Percentiles rank a stretch among this genome's conserved stretches.
Conservation (phyloP, 2,113 vertebrate genomes). For the Naja naja region DNA sequence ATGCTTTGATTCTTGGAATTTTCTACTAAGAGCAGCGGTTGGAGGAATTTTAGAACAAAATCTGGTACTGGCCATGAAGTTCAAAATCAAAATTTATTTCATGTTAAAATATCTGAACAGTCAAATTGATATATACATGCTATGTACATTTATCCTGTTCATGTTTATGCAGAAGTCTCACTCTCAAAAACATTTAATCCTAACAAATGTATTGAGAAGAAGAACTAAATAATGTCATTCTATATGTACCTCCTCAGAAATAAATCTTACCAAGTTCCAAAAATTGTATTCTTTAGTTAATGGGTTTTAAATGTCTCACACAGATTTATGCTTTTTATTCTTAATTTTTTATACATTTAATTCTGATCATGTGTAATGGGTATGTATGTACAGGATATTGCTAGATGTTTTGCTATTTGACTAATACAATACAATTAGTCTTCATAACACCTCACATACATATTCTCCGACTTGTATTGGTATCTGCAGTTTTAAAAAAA, state of each 20-base stretch:
- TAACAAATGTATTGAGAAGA: background rate
- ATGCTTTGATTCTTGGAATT: constrained; percentile 1
- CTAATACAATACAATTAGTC: background rate
- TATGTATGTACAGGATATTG: background rate
- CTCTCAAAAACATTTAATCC: background rate
- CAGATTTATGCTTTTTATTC: background rate
- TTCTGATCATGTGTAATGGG: background rate
- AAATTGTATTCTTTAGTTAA: background rate
- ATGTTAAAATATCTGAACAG: background rate
- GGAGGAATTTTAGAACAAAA: background rate
- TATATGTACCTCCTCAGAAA: background rate
- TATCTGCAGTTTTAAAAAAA: background rate
- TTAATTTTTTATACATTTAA: background rate
- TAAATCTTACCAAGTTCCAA: background rate
- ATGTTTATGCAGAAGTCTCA: background rate
- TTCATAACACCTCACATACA: background rate
- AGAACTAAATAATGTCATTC: background rate
- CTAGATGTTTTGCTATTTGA: background rate
- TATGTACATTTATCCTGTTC: background rate
- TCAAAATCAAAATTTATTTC: background rate
- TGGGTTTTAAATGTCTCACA: background rate
- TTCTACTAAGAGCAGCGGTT: background rate
- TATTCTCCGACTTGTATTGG: background rate
- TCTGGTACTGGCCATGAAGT: background rate
- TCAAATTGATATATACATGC: background rate